Conservation (phyloP, 2,113 vertebrate genomes). For the Eurystomus gularis region DNA sequence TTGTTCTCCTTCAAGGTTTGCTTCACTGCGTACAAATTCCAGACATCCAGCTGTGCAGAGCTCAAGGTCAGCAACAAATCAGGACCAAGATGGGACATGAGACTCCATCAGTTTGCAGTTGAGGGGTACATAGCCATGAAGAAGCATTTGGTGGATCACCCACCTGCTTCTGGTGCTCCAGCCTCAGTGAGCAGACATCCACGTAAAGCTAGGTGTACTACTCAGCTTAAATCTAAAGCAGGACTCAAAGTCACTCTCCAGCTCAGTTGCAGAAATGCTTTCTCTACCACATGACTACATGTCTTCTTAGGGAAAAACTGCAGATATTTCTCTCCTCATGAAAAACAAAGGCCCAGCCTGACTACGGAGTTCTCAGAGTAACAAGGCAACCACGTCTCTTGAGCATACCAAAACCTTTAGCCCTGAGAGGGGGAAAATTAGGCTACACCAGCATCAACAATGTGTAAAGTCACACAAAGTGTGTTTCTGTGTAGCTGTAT, state of each 20-base stretch:
- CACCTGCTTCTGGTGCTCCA: neutral
- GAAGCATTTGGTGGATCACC: neutral
- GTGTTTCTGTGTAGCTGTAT: neutral
- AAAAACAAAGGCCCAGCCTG: neutral
- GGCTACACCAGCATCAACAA: neutral
- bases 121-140: neutral
- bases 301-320: neutral
- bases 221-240: neutral
- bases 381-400: neutral
- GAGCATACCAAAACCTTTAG: neutral
- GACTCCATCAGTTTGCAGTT: neutral
- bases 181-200: neutral
- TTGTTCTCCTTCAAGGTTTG: neutral
- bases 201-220: neutral
- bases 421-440: neutral
- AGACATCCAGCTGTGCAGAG: neutral
- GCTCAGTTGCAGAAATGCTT: neutral
- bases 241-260: neutral
- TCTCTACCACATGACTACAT: neutral
- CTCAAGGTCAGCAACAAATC: neutral
- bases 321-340: neutral
- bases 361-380: neutral
- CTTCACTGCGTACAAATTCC: neutral
- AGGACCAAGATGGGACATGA: accelerated
- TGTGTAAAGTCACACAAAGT: accelerated